Evolutionary conservation across 1,140 invertebrate species (phyloP).

Genomic region (Zaprionus kolodkinae): DNA sequence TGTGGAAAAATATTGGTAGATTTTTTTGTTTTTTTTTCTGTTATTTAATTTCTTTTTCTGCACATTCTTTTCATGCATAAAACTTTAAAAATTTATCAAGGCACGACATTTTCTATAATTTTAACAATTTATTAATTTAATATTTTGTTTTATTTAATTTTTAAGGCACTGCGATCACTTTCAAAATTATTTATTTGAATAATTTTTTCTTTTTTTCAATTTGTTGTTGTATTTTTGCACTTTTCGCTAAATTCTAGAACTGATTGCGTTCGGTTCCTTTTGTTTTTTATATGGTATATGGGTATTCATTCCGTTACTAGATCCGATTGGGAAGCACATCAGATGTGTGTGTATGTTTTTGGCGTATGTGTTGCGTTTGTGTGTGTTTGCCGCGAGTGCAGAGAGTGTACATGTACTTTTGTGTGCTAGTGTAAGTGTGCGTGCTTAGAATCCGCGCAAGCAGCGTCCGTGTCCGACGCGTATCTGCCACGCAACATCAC

Average conservation of each 20-base stretch:
- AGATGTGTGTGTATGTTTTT: constrained; percentile 21
- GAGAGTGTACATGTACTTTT: constrained; percentile 22
- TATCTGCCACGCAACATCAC: constrained; percentile 83
- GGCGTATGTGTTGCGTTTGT: background rate
- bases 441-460: constrained; percentile 78
- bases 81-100: constrained; percentile 65
- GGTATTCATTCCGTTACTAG: constrained; percentile 33
- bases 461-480: constrained; percentile 78
- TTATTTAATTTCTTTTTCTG: constrained; percentile 31
- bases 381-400: background rate
- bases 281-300: constrained; percentile 11
- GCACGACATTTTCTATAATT: constrained; percentile 64
- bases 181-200: constrained; percentile 14
- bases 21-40: constrained; percentile 19
- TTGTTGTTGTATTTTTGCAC: constrained; percentile 51
- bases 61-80: constrained; percentile 48
- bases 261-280: constrained; percentile 27
- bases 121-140: constrained; percentile 10
- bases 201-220: constrained; percentile 15
- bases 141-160: constrained; percentile 44
- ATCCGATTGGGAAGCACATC: constrained; percentile 39
- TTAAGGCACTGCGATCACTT: constrained; percentile 60
- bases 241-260: constrained; percentile 50
- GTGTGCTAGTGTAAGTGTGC: constrained; percentile 51
- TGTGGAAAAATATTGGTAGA: background rate